Conservation (phyloP, 2,888 invertebrate genomes). For the Brassicogethes aeneus region DNA sequence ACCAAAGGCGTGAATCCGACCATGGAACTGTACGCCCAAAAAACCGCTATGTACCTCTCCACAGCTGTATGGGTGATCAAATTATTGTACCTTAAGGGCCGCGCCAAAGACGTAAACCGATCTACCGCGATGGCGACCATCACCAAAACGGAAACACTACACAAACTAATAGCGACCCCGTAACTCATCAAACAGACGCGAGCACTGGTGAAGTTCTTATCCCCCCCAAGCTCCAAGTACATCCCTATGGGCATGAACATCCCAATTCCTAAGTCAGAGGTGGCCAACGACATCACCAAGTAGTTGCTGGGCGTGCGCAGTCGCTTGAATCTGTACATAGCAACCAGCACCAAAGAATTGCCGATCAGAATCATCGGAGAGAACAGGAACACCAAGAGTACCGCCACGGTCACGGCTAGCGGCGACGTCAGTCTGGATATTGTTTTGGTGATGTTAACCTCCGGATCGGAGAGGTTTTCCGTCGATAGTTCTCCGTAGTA, state of each 20-base stretch:
- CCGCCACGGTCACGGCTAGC: slow-evolving; percentile 41
- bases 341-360: slow-evolving; percentile 50
- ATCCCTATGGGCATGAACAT: slow-evolving; percentile 52
- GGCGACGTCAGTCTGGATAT: slow-evolving; percentile 36
- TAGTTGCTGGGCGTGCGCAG: slow-evolving; percentile 54
- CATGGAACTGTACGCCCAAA: slow-evolving; percentile 50
- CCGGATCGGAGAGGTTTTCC: slow-evolving; percentile 29
- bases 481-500: slow-evolving; percentile 25
- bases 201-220: slow-evolving; percentile 38
- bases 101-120: slow-evolving; percentile 50
- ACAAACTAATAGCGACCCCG: slow-evolving; percentile 48
- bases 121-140: slow-evolving; percentile 56
- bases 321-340: slow-evolving; percentile 51
- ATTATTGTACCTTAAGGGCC: slow-evolving; percentile 54
- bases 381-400: slow-evolving; percentile 45
- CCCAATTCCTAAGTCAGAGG: slow-evolving; percentile 51
- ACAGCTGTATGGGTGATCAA: slow-evolving; percentile 53
- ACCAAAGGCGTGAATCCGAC: slow-evolving; percentile 49
- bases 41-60: slow-evolving; percentile 46
- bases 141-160: slow-evolving; percentile 51
- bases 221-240: slow-evolving; percentile 48
- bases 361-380: slow-evolving; percentile 51
- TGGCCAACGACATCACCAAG: slow-evolving; percentile 50
- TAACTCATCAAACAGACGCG: slow-evolving; percentile 49
- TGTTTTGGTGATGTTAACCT: slow-evolving; percentile 31